Base-by-base conservation (phyloP, 1,140 invertebrate species). In the Ceratitis capitata region DNA sequence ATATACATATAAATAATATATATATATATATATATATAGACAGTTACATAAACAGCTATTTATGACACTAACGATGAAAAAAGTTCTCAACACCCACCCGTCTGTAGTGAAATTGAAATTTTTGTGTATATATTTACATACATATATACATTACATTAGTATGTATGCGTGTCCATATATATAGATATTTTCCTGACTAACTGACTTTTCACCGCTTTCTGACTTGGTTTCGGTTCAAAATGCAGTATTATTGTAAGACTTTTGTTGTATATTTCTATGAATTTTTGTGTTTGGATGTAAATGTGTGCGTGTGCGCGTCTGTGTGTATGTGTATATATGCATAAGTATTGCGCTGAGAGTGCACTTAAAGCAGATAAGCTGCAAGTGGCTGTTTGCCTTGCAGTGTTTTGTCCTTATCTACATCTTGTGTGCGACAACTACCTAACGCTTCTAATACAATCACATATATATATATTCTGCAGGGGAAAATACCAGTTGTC, bases 321-420 rank as follows among this genome's bases (percentile, higher is more conserved):
- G 61, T 19, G 61, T 39, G 14, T 39, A 19, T 69, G 32, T 69
- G 61, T 23, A 5, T 35, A 16, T 19, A 16, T 78, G 39, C 39
- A 42, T 78, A 78, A 78, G 69, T 42, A 78, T 47, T 19, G 69
- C n/a, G 16, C 39, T 78, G 69, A 19, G 69, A 78, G 69, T 78
- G 69, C 69, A 78, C 69, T 78, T 78, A 78, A 78, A 78, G 69
- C 69, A 78, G 69, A 78, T 78, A 78, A 78, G 69, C 69, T 78
- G 69, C 35, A 78, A 78, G 69, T 78, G 69, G 69, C 69, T 78
- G 69, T 78, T 78, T 78, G 69, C 69, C 35, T 78, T 45, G 39
- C 69, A 78, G 69, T 78, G 39, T 78, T 78, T 78, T 78, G 69
- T 78, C 39, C 69, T 78, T 78, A 78, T 78, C 69, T 78, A 39